Conservation (phyloP, 2,888 invertebrate genomes). For the Agriotes lineatus region DNA sequence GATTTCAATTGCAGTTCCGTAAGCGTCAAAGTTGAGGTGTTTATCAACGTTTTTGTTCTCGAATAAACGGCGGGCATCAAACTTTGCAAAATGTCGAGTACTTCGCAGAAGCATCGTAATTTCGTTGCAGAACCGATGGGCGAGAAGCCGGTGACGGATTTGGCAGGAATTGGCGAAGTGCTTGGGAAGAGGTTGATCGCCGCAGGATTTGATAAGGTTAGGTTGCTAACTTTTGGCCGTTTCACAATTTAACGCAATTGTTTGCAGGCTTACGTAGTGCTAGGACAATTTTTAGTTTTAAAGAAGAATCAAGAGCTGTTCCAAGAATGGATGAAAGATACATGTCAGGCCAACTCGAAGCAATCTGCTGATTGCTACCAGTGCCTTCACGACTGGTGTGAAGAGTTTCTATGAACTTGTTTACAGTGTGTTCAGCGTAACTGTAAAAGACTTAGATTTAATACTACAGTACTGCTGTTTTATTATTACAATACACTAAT, state of each 20-base stretch:
- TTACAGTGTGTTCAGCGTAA: no score
- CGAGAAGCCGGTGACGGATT: slow-evolving; percentile 91
- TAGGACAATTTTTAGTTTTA: slow-evolving; percentile 95
- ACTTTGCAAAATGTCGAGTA: slow-evolving; percentile 79
- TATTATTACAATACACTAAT: no score
- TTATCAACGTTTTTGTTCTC: no score
- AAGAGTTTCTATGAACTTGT: slow-evolving; percentile 92
- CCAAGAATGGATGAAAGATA: slow-evolving; percentile 97
- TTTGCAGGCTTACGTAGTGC: slow-evolving; percentile 93
- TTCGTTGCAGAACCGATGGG: slow-evolving; percentile 97
- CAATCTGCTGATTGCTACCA: slow-evolving; percentile 95
- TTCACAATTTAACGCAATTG: not conserved
- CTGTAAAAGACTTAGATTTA: no score
- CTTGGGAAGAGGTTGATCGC: slow-evolving; percentile 87
- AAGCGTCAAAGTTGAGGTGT: no score
- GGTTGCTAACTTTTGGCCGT: no score
- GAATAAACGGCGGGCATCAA: not conserved
- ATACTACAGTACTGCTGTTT: no score
- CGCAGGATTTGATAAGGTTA: slow-evolving; percentile 96
- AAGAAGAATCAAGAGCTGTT: slow-evolving; percentile 97
- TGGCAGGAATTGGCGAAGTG: slow-evolving; percentile 96
- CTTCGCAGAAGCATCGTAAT: slow-evolving; percentile 93
- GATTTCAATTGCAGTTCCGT: no score
- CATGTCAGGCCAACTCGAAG: slow-evolving; percentile 90
- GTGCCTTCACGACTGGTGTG: slow-evolving; percentile 98